Base-by-base conservation (phyloP, 2,888 invertebrate genomes). In the Tubulanus polymorphus region DNA sequence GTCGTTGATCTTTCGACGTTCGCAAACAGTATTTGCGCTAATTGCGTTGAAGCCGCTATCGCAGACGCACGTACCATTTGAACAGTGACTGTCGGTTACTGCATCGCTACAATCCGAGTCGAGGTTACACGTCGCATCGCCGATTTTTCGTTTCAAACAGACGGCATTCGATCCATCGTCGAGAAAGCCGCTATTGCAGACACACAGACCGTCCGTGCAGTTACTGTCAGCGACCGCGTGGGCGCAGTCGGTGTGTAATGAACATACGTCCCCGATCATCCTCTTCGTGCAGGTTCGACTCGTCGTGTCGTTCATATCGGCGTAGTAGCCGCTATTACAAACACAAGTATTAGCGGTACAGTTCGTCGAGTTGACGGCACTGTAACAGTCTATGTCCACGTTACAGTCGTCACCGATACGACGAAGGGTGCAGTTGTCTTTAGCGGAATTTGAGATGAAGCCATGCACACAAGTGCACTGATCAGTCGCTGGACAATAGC, bases 261-360 rank as follows among this genome's bases (percentile, higher is more conserved):
- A 32, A 37, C 67, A 67, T 2, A n/a, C 29, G 53, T 66, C 63
- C 0, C 62, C 63, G 12, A 65, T 53, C 15, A 15, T 41, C 6
- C 41, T 18, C 15, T 52, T 54, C 5, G 54, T 61, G 30, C 65
- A 65, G n/a, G n/a, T n/a, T n/a, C n/a, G n/a, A n/a, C n/a, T n/a
- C 6, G 57, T 56, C n/a, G 47, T 37, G 18, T 60, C 60, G 15
- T 57, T 55, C n/a, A 54, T 45, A 1, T 55, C 50, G 1, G 56
- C 55, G 20, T 60, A 56, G 35, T 55, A 60, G 2, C 65, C 63
- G 26, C 52, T 53, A 20, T 60, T 35, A 54, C 62, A 62, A 2
- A 37, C 18, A 27, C 62, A 62, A 23, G 48, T 54, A 2, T 48
- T 53, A 10, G 45, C 23, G 15, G 55, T 56, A 35, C 62, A 62